Percentiles rank a stretch among this genome's conserved stretches.
Evolutionary conservation across 2,113 vertebrate species (phyloP).

Genomic region (Aegotheles bennettii): DNA sequence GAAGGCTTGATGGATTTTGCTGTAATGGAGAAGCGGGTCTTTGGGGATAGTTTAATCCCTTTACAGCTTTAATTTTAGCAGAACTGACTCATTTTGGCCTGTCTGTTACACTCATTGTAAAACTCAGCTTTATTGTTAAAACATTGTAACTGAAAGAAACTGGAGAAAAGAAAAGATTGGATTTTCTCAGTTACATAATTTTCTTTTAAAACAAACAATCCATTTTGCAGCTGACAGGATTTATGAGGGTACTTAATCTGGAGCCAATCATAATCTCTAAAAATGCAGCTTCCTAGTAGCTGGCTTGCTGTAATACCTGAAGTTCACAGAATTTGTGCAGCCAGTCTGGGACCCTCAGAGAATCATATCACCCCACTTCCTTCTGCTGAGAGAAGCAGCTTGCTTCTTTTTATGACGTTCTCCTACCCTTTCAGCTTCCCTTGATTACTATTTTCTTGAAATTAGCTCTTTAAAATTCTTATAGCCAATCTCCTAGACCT

Average conservation of each 20-base stretch:
- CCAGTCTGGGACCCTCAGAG: not conserved
- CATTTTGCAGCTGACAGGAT: not conserved
- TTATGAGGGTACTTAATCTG: conserved; percentile 5
- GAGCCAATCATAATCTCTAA: not conserved
- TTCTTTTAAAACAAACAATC: conserved; percentile 22
- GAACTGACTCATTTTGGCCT: not conserved
- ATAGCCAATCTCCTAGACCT: not conserved
- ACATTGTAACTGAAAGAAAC: not conserved
- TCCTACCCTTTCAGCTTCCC: not conserved
- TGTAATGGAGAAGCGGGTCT: not conserved
- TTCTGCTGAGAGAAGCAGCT: conserved; percentile 3
- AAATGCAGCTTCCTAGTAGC: not conserved
- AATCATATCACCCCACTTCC: not conserved
- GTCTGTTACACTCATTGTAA: not conserved
- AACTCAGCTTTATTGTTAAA: not conserved
- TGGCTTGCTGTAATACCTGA: not conserved
- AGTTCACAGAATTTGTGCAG: not conserved
- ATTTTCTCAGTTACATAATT: not conserved
- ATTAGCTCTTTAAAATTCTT: conserved; percentile 52
- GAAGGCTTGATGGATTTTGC: not conserved
- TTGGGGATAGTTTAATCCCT: not conserved
- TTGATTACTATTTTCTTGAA: conserved; percentile 34
- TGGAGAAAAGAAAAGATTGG: not conserved
- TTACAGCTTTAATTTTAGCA: not conserved
- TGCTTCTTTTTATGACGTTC: not conserved